These are phyloP conservation scores for Drosophila ohnishii DNA, from an alignment of 1,140 invertebrate species.

Conservation along the genomic window DNA sequence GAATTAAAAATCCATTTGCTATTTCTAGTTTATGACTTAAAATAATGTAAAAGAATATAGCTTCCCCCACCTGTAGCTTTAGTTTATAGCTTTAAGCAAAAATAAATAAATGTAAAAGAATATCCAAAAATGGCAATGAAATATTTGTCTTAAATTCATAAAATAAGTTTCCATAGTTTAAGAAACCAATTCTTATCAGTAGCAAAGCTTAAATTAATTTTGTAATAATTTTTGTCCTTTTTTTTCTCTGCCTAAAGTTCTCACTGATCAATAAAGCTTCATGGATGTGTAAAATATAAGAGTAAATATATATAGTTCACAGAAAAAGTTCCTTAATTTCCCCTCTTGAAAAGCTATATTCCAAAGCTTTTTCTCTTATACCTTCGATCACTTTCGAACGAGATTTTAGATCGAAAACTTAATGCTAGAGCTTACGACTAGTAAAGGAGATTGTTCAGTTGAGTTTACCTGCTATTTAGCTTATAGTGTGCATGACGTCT, in stretches of 20 bases:
- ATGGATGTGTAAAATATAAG: conserved; percentile 31
- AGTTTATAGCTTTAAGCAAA: too few species aligned
- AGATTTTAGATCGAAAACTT: conserved; percentile 20
- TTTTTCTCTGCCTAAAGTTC: background rate
- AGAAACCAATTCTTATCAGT: background rate
- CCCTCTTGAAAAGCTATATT: conserved; percentile 3
- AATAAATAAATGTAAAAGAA: background rate
- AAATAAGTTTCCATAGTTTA: too few species aligned
- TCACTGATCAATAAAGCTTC: conserved; percentile 2
- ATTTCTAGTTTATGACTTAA: too few species aligned
- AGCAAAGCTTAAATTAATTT: background rate
- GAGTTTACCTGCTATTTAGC: conserved; percentile 81
- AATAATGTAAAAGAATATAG: too few species aligned
- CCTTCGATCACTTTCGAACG: conserved; percentile 16
- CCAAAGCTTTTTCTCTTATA: conserved; percentile 22
- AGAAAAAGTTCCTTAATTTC: conserved; percentile 6
- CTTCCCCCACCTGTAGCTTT: too few species aligned
- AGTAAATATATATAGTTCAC: conserved; percentile 5
- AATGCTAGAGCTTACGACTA: conserved; percentile 20
- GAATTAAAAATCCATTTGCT: too few species aligned
- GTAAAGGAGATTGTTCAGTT: conserved; percentile 29
- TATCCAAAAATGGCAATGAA: background rate
- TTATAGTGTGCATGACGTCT: conserved; percentile 83
- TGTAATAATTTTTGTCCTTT: too few species aligned
- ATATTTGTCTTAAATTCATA: background rate